phyloP scores from a whole-genome alignment of 2,797 vertebrate species.

The Chelon auratus region DNA sequence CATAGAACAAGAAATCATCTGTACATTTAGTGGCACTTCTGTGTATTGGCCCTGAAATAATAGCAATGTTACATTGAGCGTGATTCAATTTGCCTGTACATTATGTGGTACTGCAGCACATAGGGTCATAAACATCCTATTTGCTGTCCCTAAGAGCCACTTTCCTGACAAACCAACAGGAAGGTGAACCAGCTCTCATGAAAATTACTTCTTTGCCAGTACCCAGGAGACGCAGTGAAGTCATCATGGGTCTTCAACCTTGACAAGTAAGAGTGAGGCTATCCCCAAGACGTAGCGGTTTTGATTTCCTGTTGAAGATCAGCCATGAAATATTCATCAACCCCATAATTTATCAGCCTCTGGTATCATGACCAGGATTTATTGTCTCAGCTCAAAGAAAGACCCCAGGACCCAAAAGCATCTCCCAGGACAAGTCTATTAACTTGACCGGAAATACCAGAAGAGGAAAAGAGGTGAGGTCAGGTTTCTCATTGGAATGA shows the following conservation, averaged over 20 bases:
- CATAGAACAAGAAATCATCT: slow-evolving; percentile 30
- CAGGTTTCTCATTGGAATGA: slow-evolving; percentile 52
- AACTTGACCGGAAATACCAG: slow-evolving; percentile 41
- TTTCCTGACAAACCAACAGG: slow-evolving; percentile 21
- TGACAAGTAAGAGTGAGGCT: slow-evolving; percentile 30
- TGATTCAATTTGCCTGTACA: slow-evolving; percentile 51
- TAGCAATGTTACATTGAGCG: slow-evolving; percentile 39
- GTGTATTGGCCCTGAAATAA: slow-evolving; percentile 43
- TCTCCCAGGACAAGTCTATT: slow-evolving; percentile 39
- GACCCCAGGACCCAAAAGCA: slow-evolving; percentile 13
- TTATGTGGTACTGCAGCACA: slow-evolving; percentile 38
- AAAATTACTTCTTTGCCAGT: slow-evolving; percentile 17
- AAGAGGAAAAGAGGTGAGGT: slow-evolving; percentile 26
- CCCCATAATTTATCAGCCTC: slow-evolving; percentile 59
- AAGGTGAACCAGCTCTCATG: slow-evolving; percentile 1
- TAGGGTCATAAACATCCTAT: slow-evolving; percentile 42
- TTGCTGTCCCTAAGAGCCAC: slow-evolving; percentile 20
- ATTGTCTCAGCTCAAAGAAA: slow-evolving; percentile 45
- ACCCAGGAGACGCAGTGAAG: slow-evolving; percentile 19
- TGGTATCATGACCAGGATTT: slow-evolving; percentile 64
- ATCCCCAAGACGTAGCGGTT: slow-evolving; percentile 18
- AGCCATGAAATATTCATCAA: slow-evolving; percentile 75
- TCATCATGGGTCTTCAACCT: slow-evolving; percentile 32
- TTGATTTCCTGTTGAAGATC: slow-evolving; percentile 63
- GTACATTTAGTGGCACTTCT: slow-evolving; percentile 23